Evolutionary conservation across 64 coral and sea anemone species (phyloP).

Genomic region (Anthopleura sola): DNA sequence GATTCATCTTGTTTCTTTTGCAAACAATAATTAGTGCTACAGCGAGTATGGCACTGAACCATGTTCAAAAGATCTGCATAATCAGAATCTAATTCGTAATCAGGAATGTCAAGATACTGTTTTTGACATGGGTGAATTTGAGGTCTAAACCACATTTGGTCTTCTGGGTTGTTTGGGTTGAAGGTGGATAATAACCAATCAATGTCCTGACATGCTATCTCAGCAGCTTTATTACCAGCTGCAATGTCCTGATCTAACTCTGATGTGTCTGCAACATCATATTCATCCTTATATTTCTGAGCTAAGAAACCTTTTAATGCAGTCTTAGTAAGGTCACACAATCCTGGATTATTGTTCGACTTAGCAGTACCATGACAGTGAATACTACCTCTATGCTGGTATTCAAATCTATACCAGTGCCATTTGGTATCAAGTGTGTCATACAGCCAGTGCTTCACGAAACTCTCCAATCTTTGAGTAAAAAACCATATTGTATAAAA

Average conservation of each 20-base stretch:
- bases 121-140: conserved; percentile 37
- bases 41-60: conserved; percentile 40
- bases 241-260: conserved; percentile 25
- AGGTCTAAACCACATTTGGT: conserved; percentile 35
- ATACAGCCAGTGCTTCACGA: conserved; percentile 52
- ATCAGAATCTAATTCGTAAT: conserved; percentile 31
- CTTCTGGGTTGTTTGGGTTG: conserved; percentile 31
- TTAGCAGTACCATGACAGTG: conserved; percentile 50
- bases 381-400: conserved; percentile 50
- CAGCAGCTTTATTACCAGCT: conserved; percentile 35
- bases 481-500: conserved; percentile 61
- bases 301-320: conserved; percentile 47
- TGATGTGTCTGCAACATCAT: conserved; percentile 1
- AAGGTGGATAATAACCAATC: conserved; percentile 39
- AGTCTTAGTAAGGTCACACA: conserved; percentile 38
- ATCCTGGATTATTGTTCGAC: conserved; percentile 23
- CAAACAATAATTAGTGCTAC: conserved; percentile 43
- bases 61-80: conserved; percentile 46
- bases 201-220: conserved; percentile 38
- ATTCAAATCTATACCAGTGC: conserved; percentile 57
- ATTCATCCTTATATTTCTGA: conserved; percentile 24
- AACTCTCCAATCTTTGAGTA: conserved; percentile 38
- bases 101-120: conserved; percentile 29
- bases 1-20: conserved; percentile 20
- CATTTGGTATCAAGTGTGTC: conserved; percentile 37